A percentile compares a stretch with the other conserved stretches of the same genome.
phyloP scores from a whole-genome alignment of 1,140 invertebrate species.

The Leptinotarsa undecemlineata region DNA sequence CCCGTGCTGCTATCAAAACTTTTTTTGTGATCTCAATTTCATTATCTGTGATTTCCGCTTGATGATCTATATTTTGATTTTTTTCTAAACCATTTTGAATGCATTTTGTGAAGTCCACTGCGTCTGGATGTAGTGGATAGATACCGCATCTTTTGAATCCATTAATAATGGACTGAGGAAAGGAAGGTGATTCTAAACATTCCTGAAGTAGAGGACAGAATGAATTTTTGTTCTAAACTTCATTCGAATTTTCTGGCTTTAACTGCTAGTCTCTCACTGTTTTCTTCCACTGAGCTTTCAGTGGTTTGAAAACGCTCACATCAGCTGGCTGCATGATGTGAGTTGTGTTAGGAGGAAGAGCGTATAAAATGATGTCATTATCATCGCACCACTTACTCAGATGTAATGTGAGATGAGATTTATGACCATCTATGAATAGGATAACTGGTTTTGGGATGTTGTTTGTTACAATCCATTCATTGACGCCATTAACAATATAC shows the following conservation, averaged over 20 bases:
- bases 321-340: not conserved
- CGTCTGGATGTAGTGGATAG: not conserved
- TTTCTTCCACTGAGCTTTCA: not conserved
- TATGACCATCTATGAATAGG: not conserved
- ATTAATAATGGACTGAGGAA: not conserved
- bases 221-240: not conserved
- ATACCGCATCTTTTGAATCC: not conserved
- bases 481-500: not conserved
- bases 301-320: not conserved
- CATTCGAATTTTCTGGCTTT: not conserved
- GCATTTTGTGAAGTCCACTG: not conserved
- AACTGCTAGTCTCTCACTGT: not conserved
- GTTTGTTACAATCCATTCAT: not conserved
- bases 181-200: not conserved
- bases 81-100: not conserved
- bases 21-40: constrained; percentile 2
- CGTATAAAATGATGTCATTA: not conserved
- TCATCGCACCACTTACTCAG: not conserved
- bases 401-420: not conserved
- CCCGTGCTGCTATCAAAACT: not conserved
- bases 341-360: not conserved
- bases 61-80: not conserved
- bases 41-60: not conserved
- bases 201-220: not conserved
- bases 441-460: not conserved